A percentile compares a stretch with the other conserved stretches of the same genome.
Conservation (phyloP, 2,797 vertebrate species). For the Diplodus puntazzo region DNA sequence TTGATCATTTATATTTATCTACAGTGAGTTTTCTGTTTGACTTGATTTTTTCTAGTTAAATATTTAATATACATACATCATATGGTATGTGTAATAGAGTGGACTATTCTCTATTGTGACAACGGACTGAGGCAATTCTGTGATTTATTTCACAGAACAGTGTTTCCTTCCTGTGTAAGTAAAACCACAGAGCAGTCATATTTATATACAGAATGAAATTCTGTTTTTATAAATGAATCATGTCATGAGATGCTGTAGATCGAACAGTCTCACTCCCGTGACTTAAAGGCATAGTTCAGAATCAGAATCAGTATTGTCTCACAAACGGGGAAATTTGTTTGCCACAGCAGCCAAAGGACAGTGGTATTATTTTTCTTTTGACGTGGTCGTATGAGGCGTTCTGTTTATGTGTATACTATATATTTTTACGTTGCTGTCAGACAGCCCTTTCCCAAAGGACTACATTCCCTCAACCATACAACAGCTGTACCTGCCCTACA, state of each 20-base stretch:
- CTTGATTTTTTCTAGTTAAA: neutral
- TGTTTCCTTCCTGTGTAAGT: neutral
- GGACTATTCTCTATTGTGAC: neutral
- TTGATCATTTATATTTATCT: slow-evolving; percentile 72
- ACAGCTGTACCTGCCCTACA: too few relatives aligned
- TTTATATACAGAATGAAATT: neutral
- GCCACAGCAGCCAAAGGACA: too few relatives aligned
- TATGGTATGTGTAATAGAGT: neutral
- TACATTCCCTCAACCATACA: too few relatives aligned
- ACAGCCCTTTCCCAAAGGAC: too few relatives aligned
- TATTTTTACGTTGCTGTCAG: too few relatives aligned
- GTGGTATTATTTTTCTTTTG: too few relatives aligned
- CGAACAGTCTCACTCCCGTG: neutral
- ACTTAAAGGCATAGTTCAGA: too few relatives aligned
- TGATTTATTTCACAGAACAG: neutral
- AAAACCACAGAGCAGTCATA: neutral
- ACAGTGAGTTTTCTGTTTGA: slow-evolving; percentile 71
- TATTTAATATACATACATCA: neutral
- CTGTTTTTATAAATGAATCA: too few relatives aligned
- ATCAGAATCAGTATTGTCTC: too few relatives aligned
- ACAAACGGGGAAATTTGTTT: too few relatives aligned
- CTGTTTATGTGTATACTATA: too few relatives aligned
- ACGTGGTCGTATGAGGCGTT: too few relatives aligned
- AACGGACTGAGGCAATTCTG: neutral
- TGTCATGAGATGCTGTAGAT: neutral